Evolutionary conservation across 2,888 invertebrate species (phyloP).

Genomic region (Tupiocoris notatus): DNA sequence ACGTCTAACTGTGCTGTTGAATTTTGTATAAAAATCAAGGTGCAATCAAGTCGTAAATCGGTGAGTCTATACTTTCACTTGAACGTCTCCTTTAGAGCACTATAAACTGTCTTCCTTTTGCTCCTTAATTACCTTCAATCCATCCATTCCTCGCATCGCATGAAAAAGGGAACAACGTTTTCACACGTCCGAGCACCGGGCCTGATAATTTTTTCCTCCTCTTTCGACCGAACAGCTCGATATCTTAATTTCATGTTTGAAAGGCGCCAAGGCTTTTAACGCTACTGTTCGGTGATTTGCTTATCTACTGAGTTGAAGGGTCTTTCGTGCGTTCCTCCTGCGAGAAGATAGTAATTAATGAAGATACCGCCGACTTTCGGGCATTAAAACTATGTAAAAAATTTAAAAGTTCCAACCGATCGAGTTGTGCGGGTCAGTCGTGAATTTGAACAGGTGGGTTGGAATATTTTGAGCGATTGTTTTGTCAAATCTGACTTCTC

Average conservation of each 20-base stretch:
- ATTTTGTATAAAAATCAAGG: background rate
- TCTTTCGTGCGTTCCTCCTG: background rate
- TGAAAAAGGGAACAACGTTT: background rate
- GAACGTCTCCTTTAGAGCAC: background rate
- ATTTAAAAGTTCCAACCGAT: no score
- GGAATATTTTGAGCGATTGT: no score
- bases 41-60: background rate
- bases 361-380: background rate
- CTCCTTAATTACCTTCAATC: background rate
- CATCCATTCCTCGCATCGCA: background rate
- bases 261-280: background rate
- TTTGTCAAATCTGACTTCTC: no score
- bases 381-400: no score
- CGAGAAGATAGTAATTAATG: background rate
- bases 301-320: background rate
- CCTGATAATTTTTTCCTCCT: background rate
- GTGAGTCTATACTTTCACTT: background rate
- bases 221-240: background rate
- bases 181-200: background rate
- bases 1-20: background rate
- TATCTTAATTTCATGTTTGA: background rate
- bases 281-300: background rate
- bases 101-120: background rate
- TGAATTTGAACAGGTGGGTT: no score
- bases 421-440: background rate